phyloP scores from a whole-genome alignment of 2,113 vertebrate species.

The Esox niger region DNA sequence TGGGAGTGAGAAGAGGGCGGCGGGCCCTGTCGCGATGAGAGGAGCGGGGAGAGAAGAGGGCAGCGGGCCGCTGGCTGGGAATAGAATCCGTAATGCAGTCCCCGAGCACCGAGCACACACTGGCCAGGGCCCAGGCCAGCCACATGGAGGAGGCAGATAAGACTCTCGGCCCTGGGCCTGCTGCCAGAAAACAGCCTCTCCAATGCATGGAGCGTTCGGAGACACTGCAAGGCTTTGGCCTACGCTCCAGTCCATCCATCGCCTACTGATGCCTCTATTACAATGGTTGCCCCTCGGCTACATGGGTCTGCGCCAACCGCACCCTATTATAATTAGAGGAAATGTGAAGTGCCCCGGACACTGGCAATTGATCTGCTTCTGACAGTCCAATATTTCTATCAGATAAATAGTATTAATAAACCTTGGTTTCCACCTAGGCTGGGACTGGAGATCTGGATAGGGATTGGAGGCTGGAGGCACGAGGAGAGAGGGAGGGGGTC shows the following conservation, averaged over 20 bases:
- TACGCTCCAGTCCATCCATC: constrained; percentile 69
- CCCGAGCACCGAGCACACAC: constrained; percentile 52
- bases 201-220: constrained; percentile 54
- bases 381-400: constrained; percentile 79
- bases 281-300: constrained; percentile 77
- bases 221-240: constrained; percentile 71
- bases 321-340: constrained; percentile 79
- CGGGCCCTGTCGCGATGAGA: neutral
- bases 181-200: constrained; percentile 73
- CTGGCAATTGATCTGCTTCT: constrained; percentile 78
- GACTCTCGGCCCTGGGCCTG: constrained; percentile 69
- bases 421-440: constrained; percentile 52
- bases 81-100: constrained; percentile 71
- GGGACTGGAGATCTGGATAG: constrained; percentile 1
- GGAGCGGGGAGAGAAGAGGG: constrained; percentile 25
- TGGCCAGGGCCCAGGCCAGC: constrained; percentile 29
- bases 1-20: constrained; percentile 52
- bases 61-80: constrained; percentile 34
- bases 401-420: constrained; percentile 83
- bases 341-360: constrained; percentile 76
- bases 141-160: constrained; percentile 74
- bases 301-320: constrained; percentile 69
- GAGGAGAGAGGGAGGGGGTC: constrained; percentile 9
- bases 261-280: constrained; percentile 80
- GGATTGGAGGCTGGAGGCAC: constrained; percentile 10